These are phyloP conservation scores for Noctua comes DNA, from an alignment of 2,888 invertebrate species.

Conservation along the genomic window DNA sequence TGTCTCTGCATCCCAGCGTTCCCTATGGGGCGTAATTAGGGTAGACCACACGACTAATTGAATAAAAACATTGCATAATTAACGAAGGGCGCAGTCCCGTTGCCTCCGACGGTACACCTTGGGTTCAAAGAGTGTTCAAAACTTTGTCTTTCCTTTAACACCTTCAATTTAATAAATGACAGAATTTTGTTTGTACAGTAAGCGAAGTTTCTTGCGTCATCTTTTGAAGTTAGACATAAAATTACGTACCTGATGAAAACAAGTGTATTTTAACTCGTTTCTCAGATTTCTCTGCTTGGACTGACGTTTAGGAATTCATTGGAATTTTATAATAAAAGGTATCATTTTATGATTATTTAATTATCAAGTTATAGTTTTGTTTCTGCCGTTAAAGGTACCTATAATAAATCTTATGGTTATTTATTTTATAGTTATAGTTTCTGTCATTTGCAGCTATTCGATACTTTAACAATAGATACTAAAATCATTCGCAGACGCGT, in stretches of 20 bases:
- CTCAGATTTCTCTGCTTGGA: slow-evolving; percentile 14
- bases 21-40: slow-evolving; percentile 83
- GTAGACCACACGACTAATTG: slow-evolving; percentile 85
- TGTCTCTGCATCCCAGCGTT: slow-evolving; percentile 75
- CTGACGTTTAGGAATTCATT: slow-evolving; percentile 2
- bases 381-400: too few relatives aligned
- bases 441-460: neutral
- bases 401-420: neutral
- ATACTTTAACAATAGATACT: neutral
- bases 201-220: slow-evolving; percentile 24
- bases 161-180: slow-evolving; percentile 64
- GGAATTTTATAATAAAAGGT: neutral
- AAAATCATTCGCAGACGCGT: slow-evolving; percentile 8
- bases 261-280: slow-evolving; percentile 22
- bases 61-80: slow-evolving; percentile 89
- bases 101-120: slow-evolving; percentile 54
- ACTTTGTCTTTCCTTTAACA: slow-evolving; percentile 63
- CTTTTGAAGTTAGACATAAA: slow-evolving; percentile 39
- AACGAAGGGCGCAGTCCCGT: slow-evolving; percentile 73
- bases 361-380: neutral
- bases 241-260: slow-evolving; percentile 36
- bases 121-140: slow-evolving; percentile 65
- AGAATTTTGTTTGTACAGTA: slow-evolving; percentile 46
- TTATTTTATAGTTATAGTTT: neutral
- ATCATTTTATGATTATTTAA: neutral